Percentiles rank a stretch among this genome's conserved stretches.
These are phyloP conservation scores for Melolontha melolontha DNA, from an alignment of 2,888 invertebrate genomes.

Conservation along the genomic window DNA sequence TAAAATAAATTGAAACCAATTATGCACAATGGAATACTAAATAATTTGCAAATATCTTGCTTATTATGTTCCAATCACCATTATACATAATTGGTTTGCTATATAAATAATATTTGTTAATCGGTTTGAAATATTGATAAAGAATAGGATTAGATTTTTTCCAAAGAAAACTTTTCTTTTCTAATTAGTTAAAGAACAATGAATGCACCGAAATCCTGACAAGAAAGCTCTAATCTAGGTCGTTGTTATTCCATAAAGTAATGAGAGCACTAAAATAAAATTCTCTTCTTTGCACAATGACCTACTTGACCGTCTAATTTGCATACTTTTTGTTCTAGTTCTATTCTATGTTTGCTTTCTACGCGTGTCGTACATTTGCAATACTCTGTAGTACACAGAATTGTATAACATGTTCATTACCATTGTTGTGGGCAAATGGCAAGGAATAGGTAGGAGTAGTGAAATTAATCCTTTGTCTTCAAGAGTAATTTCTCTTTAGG, in stretches of 20 bases:
- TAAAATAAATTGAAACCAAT: no score
- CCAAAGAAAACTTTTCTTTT: no score
- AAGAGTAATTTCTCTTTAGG: slow-evolving; percentile 7
- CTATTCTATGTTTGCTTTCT: slow-evolving; percentile 22
- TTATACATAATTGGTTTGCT: no score
- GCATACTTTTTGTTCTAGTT: slow-evolving; percentile 33
- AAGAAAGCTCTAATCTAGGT: background rate
- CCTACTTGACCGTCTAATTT: slow-evolving; percentile 26
- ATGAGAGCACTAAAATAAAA: slow-evolving; percentile 27
- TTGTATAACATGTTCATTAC: slow-evolving; percentile 16
- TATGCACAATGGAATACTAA: no score
- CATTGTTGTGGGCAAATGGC: slow-evolving; percentile 20
- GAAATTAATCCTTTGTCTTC: slow-evolving; percentile 6
- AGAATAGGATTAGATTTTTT: no score
- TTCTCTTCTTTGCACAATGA: slow-evolving; percentile 16
- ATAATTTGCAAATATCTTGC: no score
- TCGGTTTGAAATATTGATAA: no score
- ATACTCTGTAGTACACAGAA: background rate
- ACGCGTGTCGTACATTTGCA: slow-evolving; percentile 6
- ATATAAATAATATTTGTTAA: no score
- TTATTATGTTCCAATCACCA: no score
- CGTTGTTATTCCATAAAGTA: slow-evolving; percentile 15
- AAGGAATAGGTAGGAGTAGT: background rate
- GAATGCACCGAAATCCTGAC: background rate
- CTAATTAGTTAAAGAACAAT: background rate